A percentile compares a stretch with the other conserved stretches of the same genome.
These are phyloP conservation scores for Telenomus remus DNA, from an alignment of 1,140 invertebrate genomes.

Conservation along the genomic window DNA sequence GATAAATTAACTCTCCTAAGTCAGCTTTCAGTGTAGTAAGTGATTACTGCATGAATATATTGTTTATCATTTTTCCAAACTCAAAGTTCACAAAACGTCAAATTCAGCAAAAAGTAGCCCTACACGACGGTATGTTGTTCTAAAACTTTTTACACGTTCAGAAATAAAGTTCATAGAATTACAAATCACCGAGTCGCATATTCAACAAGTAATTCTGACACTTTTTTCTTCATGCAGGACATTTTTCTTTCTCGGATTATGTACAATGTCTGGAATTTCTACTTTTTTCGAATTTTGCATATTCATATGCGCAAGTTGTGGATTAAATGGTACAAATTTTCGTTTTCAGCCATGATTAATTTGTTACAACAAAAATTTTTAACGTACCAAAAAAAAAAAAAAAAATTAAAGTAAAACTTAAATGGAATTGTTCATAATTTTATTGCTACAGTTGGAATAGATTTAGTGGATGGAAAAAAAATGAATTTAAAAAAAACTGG, in stretches of 20 bases:
- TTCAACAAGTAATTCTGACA: slow-evolving; percentile 47
- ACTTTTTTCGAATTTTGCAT: not conserved
- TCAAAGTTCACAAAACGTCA: no score
- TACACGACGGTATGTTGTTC: slow-evolving; percentile 51
- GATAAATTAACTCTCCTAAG: no score
- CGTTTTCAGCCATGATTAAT: not conserved
- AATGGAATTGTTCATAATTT: no score
- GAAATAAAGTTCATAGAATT: slow-evolving; percentile 45
- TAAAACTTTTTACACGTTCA: slow-evolving; percentile 32
- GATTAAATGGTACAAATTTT: slow-evolving; percentile 4
- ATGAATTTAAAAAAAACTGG: not conserved
- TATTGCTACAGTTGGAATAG: not conserved
- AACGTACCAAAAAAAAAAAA: no score
- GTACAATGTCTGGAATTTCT: slow-evolving; percentile 10
- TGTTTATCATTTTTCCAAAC: no score
- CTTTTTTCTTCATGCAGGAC: slow-evolving; percentile 20
- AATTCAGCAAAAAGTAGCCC: no score
- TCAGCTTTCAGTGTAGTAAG: no score
- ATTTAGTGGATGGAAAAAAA: not conserved
- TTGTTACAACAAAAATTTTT: not conserved
- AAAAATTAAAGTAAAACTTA: no score
- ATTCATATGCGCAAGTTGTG: not conserved
- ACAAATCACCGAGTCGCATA: slow-evolving; percentile 46
- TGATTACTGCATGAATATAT: no score
- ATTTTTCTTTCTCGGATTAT: slow-evolving; percentile 20